Evolutionary conservation across 1,140 invertebrate species (phyloP).

Genomic region (Ips nitidus): DNA sequence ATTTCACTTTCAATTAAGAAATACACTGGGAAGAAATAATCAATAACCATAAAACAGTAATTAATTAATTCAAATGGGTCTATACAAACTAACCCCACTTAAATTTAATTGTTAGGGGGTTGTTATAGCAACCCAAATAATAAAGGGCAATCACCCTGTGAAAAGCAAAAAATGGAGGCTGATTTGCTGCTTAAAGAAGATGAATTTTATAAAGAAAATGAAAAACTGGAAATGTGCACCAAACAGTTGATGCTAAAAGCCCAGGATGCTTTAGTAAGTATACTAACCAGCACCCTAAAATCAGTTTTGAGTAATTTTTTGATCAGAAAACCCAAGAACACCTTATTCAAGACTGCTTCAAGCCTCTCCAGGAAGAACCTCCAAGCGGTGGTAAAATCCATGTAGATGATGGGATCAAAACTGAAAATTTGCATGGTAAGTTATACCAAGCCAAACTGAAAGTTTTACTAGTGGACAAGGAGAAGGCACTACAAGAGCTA

Average conservation of each 20-base stretch:
- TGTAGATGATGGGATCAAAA: not conserved
- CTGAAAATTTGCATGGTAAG: not conserved
- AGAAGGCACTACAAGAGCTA: conserved; percentile 45
- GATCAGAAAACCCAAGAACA: conserved; percentile 44
- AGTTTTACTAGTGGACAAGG: conserved; percentile 49
- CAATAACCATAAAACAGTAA: too few relatives aligned
- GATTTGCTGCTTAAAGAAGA: conserved; percentile 55
- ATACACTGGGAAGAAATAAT: too few relatives aligned
- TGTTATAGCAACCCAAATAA: too few relatives aligned
- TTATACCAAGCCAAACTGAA: conserved; percentile 44
- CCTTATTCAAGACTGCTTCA: conserved; percentile 35
- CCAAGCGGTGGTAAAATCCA: not conserved
- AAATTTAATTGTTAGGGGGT: too few relatives aligned
- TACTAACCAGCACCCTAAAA: not conserved
- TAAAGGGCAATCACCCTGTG: too few relatives aligned
- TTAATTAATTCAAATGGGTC: too few relatives aligned
- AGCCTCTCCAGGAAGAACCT: conserved; percentile 17
- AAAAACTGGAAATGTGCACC: conserved; percentile 55
- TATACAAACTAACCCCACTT: too few relatives aligned
- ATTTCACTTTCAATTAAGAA: too few relatives aligned
- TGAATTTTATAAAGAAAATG: conserved; percentile 56
- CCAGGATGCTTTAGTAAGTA: conserved; percentile 52
- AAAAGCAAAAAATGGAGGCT: conserved; percentile 46
- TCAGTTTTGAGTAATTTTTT: conserved; percentile 15
- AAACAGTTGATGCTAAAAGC: conserved; percentile 55